These are phyloP conservation scores for Tribolium castaneum DNA, from an alignment of 1,140 invertebrate species.

Conservation along the genomic window DNA sequence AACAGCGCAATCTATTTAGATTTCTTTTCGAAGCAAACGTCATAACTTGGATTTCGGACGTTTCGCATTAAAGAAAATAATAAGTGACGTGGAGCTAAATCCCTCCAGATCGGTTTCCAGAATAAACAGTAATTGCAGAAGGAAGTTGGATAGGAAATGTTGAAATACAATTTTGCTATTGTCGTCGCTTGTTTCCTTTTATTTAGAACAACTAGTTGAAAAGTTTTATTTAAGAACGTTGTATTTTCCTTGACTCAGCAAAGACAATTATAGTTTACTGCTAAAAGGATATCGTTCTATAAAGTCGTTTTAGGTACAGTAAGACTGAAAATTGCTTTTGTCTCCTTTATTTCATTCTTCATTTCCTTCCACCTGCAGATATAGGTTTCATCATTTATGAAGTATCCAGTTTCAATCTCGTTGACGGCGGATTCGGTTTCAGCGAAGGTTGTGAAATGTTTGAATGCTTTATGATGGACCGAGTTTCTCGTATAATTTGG, in stretches of 20 bases:
- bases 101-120: neutral
- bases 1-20: neutral
- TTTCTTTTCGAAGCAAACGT: neutral
- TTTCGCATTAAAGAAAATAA: slow-evolving; percentile 10
- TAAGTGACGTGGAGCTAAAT: neutral
- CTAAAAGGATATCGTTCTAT: slow-evolving; percentile 14
- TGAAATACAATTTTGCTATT: slow-evolving; percentile 35
- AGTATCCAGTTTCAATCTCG: neutral
- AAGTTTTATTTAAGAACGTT: slow-evolving; percentile 27
- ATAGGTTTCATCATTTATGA: neutral
- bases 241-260: slow-evolving; percentile 14
- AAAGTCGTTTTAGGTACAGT: neutral
- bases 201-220: slow-evolving; percentile 11
- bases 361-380: neutral
- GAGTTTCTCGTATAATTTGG: neutral
- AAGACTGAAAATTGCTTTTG: neutral
- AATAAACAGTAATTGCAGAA: slow-evolving; percentile 26
- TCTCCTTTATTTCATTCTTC: neutral
- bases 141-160: slow-evolving; percentile 14
- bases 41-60: neutral
- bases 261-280: slow-evolving; percentile 34
- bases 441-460: neutral
- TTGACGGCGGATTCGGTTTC: neutral
- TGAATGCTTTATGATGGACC: neutral
- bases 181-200: slow-evolving; percentile 14